Conservation (phyloP, 2,113 vertebrate species). For the Charina bottae region DNA sequence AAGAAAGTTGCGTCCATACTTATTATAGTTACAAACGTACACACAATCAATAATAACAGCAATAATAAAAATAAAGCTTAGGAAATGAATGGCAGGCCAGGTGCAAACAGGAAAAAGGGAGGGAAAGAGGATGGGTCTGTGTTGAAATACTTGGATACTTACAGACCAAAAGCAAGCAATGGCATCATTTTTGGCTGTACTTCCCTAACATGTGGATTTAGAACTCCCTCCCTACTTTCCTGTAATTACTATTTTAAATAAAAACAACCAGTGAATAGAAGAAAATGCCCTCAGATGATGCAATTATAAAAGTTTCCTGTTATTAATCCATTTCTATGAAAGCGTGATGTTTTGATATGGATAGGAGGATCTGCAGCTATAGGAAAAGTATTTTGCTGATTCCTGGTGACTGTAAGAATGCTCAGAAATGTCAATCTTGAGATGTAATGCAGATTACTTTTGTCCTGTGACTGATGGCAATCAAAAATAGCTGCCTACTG, state of each 20-base stretch:
- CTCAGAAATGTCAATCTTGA: constrained; percentile 12
- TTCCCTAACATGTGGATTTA: constrained; percentile 2
- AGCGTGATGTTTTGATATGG: not conserved
- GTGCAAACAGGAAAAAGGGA: not conserved
- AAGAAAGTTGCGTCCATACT: not conserved
- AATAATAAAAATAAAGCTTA: not conserved
- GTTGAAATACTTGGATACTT: not conserved
- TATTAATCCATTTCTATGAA: constrained; percentile 34
- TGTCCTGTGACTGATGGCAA: not conserved
- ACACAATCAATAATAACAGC: not conserved
- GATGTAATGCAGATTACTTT: not conserved
- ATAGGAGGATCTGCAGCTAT: not conserved
- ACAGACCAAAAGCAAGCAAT: constrained; percentile 16
- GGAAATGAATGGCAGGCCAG: constrained; percentile 20
- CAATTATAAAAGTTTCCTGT: constrained; percentile 12
- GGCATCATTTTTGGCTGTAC: constrained; percentile 8
- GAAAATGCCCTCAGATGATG: constrained; percentile 5
- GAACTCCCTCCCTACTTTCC: not conserved
- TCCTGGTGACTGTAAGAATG: not conserved
- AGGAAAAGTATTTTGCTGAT: constrained; percentile 14
- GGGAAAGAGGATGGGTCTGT: not conserved
- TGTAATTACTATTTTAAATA: constrained; percentile 29
- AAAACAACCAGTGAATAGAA: constrained; percentile 27
- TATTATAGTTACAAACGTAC: not conserved
- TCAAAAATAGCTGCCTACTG: not conserved